These are phyloP conservation scores for Acrocephalus scirpaceus DNA, from an alignment of 2,797 vertebrate genomes.

Conservation along the genomic window DNA sequence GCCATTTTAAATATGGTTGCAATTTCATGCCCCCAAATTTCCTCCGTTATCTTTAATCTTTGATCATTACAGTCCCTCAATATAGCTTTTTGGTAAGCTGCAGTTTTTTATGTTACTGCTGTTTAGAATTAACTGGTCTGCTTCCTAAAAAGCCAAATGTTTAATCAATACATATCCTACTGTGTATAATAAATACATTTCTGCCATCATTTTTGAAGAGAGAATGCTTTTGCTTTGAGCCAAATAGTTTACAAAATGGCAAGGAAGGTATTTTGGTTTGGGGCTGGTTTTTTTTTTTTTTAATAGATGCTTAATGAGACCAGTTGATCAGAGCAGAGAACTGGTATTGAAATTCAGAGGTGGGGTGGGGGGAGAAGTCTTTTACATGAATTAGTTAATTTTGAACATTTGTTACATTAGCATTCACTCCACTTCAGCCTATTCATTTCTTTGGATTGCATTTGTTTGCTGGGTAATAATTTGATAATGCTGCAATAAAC, in stretches of 20 bases:
- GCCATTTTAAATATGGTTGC: constrained; percentile 73
- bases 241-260: constrained; percentile 52
- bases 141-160: constrained; percentile 68
- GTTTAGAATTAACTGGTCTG: constrained; percentile 59
- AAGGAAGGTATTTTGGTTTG: background rate
- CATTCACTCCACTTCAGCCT: background rate
- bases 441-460: constrained; percentile 36
- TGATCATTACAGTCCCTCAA: constrained; percentile 42
- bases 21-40: constrained; percentile 64
- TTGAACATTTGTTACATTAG: constrained; percentile 43
- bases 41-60: constrained; percentile 63
- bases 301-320: background rate
- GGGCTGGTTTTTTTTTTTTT: background rate
- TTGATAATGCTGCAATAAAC: constrained; percentile 29
- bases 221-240: constrained; percentile 44
- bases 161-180: constrained; percentile 58
- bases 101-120: constrained; percentile 63
- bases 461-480: constrained; percentile 23
- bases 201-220: constrained; percentile 46
- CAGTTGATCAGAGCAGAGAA: background rate
- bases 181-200: constrained; percentile 56
- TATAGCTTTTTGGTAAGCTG: constrained; percentile 38
- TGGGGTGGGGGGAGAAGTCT: background rate
- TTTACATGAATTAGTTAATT: constrained; percentile 35
- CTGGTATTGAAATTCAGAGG: background rate